Conservation (phyloP, 2,113 vertebrate genomes). For the Cisticola juncidis region DNA sequence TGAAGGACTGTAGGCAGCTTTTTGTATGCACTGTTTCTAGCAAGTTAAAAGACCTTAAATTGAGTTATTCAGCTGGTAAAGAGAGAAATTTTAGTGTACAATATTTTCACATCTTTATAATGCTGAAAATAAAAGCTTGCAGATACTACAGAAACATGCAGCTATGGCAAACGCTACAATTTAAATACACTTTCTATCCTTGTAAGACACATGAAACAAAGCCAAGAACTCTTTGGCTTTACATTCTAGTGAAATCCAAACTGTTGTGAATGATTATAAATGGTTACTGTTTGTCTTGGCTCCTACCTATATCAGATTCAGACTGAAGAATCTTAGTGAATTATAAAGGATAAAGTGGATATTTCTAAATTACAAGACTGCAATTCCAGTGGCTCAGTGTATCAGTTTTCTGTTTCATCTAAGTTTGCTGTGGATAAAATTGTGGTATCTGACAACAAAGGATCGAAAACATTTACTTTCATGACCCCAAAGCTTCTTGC, state of each 20-base stretch:
- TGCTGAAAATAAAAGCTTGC: constrained; percentile 60
- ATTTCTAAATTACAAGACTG: constrained; percentile 82
- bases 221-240: constrained; percentile 77
- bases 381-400: constrained; percentile 74
- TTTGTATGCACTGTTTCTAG: neutral
- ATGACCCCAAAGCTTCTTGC: constrained; percentile 65
- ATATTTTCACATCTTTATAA: constrained; percentile 58
- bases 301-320: constrained; percentile 83
- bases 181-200: constrained; percentile 72
- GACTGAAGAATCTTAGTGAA: constrained; percentile 78
- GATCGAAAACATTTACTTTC: constrained; percentile 57
- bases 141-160: constrained; percentile 70
- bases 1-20: neutral
- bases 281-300: constrained; percentile 80
- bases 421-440: constrained; percentile 71
- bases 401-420: constrained; percentile 80
- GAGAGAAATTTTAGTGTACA: constrained; percentile 44
- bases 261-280: constrained; percentile 74
- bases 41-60: neutral
- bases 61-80: constrained; percentile 49
- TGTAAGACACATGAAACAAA: constrained; percentile 71
- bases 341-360: constrained; percentile 80
- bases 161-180: constrained; percentile 56
- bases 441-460: constrained; percentile 69
- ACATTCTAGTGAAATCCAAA: constrained; percentile 78